A percentile compares a stretch with the other conserved stretches of the same genome.
phyloP scores from a whole-genome alignment of 2,888 invertebrate species.

The Gisinianus flammeolus region DNA sequence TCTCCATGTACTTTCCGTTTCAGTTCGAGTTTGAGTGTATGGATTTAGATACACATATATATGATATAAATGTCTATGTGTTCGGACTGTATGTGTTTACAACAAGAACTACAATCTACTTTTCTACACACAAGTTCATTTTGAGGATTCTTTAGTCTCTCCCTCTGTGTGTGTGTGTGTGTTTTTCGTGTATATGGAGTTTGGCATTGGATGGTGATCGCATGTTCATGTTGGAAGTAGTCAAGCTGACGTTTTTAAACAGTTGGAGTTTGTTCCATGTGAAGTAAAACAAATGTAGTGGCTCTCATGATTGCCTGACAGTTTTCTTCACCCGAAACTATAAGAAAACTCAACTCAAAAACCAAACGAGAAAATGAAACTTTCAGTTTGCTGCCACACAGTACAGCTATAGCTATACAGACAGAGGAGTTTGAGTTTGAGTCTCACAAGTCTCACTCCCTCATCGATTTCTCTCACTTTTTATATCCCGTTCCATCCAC shows the following conservation, averaged over 20 bases:
- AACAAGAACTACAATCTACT: background rate
- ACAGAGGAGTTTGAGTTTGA: too few species aligned
- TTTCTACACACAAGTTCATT: background rate
- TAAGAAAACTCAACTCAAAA: constrained; percentile 6
- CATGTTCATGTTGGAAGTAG: constrained; percentile 28
- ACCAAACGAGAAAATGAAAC: constrained; percentile 30
- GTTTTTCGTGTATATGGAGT: background rate
- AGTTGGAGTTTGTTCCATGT: constrained; percentile 47
- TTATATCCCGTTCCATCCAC: background rate
- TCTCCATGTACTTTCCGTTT: background rate
- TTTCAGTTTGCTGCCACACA: constrained; percentile 29
- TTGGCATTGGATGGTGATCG: background rate
- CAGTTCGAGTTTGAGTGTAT: background rate
- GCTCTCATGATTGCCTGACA: constrained; percentile 46
- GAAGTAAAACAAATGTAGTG: constrained; percentile 54
- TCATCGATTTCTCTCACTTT: constrained; percentile 12
- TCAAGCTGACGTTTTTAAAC: constrained; percentile 35
- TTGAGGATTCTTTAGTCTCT: background rate
- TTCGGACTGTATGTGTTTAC: too few species aligned
- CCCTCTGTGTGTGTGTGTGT: too few species aligned
- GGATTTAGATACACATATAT: background rate
- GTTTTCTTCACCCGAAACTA: constrained; percentile 33
- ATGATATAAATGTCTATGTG: too few species aligned
- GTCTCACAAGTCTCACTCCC: constrained; percentile 2
- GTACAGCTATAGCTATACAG: too few species aligned